Conservation (phyloP, 2,888 invertebrate genomes). For the Epiblema foenella region DNA sequence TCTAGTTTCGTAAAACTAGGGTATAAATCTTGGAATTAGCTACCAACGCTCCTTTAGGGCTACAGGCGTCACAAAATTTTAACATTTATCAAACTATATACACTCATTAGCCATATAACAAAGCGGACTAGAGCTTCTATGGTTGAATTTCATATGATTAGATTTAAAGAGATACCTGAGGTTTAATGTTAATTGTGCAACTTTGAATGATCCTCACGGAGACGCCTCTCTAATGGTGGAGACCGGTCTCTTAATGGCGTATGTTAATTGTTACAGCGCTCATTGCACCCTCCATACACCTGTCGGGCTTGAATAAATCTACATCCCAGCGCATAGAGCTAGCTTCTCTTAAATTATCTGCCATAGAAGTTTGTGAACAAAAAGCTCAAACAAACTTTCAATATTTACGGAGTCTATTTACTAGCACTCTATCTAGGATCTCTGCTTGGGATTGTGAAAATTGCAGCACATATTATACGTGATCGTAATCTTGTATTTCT, state of each 20-base stretch:
- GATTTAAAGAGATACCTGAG: conserved; percentile 44
- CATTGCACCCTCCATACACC: conserved; percentile 38
- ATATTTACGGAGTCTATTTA: conserved; percentile 21
- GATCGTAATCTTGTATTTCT: neutral
- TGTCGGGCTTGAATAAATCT: conserved; percentile 41
- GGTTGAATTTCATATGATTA: conserved; percentile 10
- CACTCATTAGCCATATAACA: neutral
- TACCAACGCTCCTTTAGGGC: too few species aligned
- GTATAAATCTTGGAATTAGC: too few species aligned
- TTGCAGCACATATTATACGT: neutral
- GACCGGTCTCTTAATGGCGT: conserved; percentile 43
- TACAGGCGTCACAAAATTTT: too few species aligned
- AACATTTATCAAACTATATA: neutral
- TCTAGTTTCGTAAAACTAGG: too few species aligned
- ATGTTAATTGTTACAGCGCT: conserved; percentile 43
- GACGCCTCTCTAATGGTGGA: conserved; percentile 39
- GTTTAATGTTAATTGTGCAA: conserved; percentile 49
- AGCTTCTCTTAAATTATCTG: conserved; percentile 36
- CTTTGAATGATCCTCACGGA: conserved; percentile 46
- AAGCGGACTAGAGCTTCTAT: neutral
- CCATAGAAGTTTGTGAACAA: conserved; percentile 21
- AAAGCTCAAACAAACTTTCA: conserved; percentile 30
- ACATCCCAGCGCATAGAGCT: conserved; percentile 28
- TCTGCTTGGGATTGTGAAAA: conserved; percentile 12
- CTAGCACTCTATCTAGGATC: conserved; percentile 1